Base-by-base conservation (phyloP, 2,797 vertebrate genomes). In the Pseudomugil gertrudae region DNA sequence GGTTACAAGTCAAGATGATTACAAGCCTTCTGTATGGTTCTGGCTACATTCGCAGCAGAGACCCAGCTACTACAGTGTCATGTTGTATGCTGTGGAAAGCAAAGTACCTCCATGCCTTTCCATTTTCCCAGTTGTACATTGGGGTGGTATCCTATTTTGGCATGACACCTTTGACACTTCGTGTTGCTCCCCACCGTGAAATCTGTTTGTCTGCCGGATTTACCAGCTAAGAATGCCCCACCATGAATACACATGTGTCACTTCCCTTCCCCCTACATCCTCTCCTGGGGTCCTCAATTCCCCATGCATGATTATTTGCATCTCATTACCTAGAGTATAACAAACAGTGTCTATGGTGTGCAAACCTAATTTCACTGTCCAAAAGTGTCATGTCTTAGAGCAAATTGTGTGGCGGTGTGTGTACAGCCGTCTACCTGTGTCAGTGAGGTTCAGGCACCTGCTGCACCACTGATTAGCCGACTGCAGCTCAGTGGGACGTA, bases 261-360 rank as follows among this genome's bases (percentile, higher is more conserved):
- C 68, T 69, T 74, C 84, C 84, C 81, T 70, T 61, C 79, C 83
- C 66, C 79, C 69, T 54, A 47, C 73, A 59, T 55, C 54, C 65
- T 74, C 72, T 87, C 83, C 77, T 62, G 86, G 45, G 74, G 56
- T 84, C 84, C 79, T 69, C 67, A 83, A 84, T 88, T 87, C 92
- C 89, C 89, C 55, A 43, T 68, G 85, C 78, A 72, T 74, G 77
- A 83, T 89, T 75, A 93, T 94, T 93, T 92, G 89, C 93, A 94
- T 94, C 72, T 92, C 87, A 91, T 93, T 93, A 90, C 58, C 72
- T 29, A 57, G 76, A 67, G 74, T 75, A 81, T 78, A 87, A 78
- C 76, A 85, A 85, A 86, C 74, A 29, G 72, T 62, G 69, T 76
- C 74, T 59, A 2, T 9, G 57, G 59, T 24, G 57, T 36, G 15